Percentiles rank a stretch among this genome's conserved stretches.
These are phyloP conservation scores for Seira ritae DNA, from an alignment of 2,888 invertebrate genomes.

Conservation along the genomic window DNA sequence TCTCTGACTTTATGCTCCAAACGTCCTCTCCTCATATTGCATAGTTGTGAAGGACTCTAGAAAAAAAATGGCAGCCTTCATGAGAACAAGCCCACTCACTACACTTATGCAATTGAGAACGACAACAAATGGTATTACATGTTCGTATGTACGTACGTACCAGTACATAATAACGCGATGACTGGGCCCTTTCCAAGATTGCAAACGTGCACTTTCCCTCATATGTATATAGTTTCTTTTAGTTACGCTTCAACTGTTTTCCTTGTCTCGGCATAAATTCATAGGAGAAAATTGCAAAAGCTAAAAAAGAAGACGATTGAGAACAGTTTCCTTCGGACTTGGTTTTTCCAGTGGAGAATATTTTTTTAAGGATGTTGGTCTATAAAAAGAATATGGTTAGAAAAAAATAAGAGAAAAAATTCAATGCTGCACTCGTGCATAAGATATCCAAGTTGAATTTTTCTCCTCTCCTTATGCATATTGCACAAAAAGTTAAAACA, in stretches of 20 bases:
- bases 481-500: background rate
- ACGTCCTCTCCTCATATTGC: background rate
- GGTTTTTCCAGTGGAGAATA: background rate
- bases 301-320: constrained; percentile 17
- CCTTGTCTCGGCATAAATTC: constrained; percentile 16
- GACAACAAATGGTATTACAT: constrained; percentile 26
- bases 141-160: constrained; percentile 29
- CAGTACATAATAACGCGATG: constrained; percentile 47
- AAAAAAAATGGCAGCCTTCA: constrained; percentile 3
- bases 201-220: constrained; percentile 22
- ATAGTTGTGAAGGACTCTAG: background rate
- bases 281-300: constrained; percentile 4
- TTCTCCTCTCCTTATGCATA: constrained; percentile 10
- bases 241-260: constrained; percentile 16
- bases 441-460: background rate
- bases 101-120: background rate
- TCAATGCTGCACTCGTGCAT: constrained; percentile 12
- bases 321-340: background rate
- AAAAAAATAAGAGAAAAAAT: background rate
- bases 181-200: constrained; percentile 47
- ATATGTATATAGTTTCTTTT: constrained; percentile 1
- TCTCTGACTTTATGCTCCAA: background rate
- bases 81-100: no score
- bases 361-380: background rate
- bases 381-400: constrained; percentile 1